phyloP scores from a whole-genome alignment of 2,888 invertebrate species.

The Sicus ferrugineus region DNA sequence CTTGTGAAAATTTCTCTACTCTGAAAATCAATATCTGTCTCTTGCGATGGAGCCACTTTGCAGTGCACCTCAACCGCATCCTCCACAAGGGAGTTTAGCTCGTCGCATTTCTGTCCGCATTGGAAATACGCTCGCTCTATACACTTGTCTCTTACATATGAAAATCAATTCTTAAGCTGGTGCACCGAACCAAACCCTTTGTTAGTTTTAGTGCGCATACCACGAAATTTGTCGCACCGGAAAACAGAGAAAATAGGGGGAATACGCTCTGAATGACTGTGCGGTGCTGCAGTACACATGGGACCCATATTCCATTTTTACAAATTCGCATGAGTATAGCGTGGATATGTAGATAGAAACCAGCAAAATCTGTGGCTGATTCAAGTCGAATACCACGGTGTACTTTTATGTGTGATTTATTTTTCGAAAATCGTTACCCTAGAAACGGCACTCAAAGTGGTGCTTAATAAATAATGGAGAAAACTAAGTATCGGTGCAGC shows the following conservation, averaged over 20 bases:
- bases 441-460: background rate
- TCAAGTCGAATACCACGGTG: background rate
- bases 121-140: slow-evolving; percentile 33
- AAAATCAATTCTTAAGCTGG: slow-evolving; percentile 43
- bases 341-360: no score
- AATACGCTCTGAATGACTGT: background rate
- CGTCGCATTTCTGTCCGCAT: slow-evolving; percentile 33
- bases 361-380: background rate
- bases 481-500: background rate
- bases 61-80: slow-evolving; percentile 31
- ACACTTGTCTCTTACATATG: slow-evolving; percentile 29
- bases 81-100: slow-evolving; percentile 23
- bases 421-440: slow-evolving; percentile 7
- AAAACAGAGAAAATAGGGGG: slow-evolving; percentile 6
- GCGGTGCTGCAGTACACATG: background rate
- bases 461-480: background rate
- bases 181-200: slow-evolving; percentile 32
- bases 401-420: slow-evolving; percentile 14
- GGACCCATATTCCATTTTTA: background rate
- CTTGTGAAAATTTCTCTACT: slow-evolving; percentile 47
- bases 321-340: no score
- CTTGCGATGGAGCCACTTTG: slow-evolving; percentile 37
- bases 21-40: slow-evolving; percentile 57
- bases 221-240: slow-evolving; percentile 12
- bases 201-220: slow-evolving; percentile 21